phyloP scores from a whole-genome alignment of 2,113 vertebrate species.

The Aptenodytes forsteri region DNA sequence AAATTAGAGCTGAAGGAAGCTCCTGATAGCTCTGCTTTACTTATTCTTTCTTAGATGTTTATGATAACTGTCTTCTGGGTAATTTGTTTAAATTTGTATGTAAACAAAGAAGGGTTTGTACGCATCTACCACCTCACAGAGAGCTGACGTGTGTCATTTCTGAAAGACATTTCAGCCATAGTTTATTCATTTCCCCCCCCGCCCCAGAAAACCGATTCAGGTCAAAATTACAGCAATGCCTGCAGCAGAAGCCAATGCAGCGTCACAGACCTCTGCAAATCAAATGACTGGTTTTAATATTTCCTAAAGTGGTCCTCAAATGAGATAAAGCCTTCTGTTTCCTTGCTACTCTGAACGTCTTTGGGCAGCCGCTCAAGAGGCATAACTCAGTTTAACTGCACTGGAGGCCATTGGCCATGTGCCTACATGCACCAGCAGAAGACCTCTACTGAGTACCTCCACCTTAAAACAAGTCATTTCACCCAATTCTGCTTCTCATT shows the following conservation, averaged over 20 bases:
- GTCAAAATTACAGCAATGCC: background rate
- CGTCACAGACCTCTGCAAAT: background rate
- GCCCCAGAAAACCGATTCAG: background rate
- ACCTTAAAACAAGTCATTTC: background rate
- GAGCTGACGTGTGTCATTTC: background rate
- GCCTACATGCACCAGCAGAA: background rate
- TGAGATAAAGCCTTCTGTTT: slow-evolving; percentile 11
- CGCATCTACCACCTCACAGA: background rate
- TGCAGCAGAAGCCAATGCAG: background rate
- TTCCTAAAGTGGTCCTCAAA: background rate
- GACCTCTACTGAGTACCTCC: background rate
- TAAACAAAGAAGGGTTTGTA: slow-evolving; percentile 45
- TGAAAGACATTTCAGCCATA: background rate
- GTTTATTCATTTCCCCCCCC: background rate
- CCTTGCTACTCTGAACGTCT: background rate
- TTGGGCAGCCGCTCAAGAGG: background rate
- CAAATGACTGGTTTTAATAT: background rate
- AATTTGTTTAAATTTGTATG: slow-evolving; percentile 57
- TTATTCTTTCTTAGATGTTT: slow-evolving; percentile 24
- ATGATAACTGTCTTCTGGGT: slow-evolving; percentile 2
- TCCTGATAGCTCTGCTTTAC: slow-evolving; percentile 3
- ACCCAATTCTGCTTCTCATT: background rate
- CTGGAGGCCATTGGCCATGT: background rate
- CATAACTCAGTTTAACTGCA: background rate
- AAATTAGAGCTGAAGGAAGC: slow-evolving; percentile 14